phyloP scores from a whole-genome alignment of 2,113 vertebrate species.

The Erpornis zantholeuca region DNA sequence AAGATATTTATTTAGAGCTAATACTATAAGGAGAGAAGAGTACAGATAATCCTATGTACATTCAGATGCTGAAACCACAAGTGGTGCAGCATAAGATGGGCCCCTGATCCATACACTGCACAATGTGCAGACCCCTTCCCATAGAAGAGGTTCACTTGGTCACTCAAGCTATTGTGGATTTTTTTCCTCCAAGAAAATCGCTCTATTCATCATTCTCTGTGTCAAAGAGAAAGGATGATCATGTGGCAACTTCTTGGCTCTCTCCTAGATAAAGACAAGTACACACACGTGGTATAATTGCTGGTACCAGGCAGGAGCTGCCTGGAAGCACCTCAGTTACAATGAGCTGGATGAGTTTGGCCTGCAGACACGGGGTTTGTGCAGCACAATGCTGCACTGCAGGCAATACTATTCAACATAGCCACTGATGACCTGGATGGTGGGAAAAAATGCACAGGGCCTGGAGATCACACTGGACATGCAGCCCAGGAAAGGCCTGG shows the following conservation, averaged over 20 bases:
- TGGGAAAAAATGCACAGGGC: background rate
- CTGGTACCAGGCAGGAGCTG: background rate
- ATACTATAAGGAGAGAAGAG: background rate
- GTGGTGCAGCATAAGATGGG: background rate
- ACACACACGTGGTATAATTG: background rate
- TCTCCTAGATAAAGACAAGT: background rate
- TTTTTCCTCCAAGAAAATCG: background rate
- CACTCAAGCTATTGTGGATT: background rate
- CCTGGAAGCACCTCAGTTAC: background rate
- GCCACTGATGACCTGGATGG: background rate
- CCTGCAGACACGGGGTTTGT: background rate
- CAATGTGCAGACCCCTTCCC: background rate
- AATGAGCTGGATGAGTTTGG: background rate
- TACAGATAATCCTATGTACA: background rate
- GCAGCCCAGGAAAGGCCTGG: background rate
- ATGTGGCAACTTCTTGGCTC: background rate
- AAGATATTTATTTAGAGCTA: background rate
- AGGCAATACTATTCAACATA: background rate
- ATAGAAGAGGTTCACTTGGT: background rate
- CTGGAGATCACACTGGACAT: background rate
- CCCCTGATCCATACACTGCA: background rate
- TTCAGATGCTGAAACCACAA: background rate
- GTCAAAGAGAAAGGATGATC: background rate
- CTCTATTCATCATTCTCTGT: background rate
- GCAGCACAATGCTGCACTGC: accelerated